A percentile compares a stretch with the other conserved stretches of the same genome.
phyloP scores from a whole-genome alignment of 2,888 invertebrate genomes.

The Drosophila conformis region DNA sequence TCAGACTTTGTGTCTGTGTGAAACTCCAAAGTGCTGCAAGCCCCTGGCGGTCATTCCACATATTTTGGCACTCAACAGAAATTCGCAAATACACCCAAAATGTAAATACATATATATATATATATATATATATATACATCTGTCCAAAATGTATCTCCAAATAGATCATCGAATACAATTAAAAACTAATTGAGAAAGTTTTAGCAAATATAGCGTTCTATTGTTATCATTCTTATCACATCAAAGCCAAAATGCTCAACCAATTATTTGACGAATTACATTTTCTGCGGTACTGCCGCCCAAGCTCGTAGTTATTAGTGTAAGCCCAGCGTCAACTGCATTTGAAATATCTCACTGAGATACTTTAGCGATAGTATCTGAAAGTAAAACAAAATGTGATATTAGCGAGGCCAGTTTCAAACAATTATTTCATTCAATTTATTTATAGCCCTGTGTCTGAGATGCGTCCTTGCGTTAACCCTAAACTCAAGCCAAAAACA shows the following conservation, averaged over 20 bases:
- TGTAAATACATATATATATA: slow-evolving; percentile 1
- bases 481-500: slow-evolving; percentile 28
- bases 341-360: slow-evolving; percentile 21
- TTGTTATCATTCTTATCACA: slow-evolving; percentile 56
- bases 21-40: slow-evolving; percentile 11
- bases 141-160: slow-evolving; percentile 15
- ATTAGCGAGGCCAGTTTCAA: slow-evolving; percentile 37
- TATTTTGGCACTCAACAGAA: slow-evolving; percentile 3
- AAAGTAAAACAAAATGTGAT: slow-evolving; percentile 51
- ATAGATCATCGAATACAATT: slow-evolving; percentile 31
- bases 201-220: slow-evolving; percentile 57
- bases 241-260: slow-evolving; percentile 50
- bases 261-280: slow-evolving; percentile 33
- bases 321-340: slow-evolving; percentile 30
- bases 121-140: slow-evolving; percentile 9
- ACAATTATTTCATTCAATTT: slow-evolving; percentile 21
- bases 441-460: slow-evolving; percentile 58
- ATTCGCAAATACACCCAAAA: not conserved
- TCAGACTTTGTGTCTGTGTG: slow-evolving; percentile 12
- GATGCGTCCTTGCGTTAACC: slow-evolving; percentile 25
- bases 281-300: slow-evolving; percentile 29
- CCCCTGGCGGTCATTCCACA: not conserved
- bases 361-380: slow-evolving; percentile 64
- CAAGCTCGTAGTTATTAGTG: slow-evolving; percentile 35
- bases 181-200: slow-evolving; percentile 40